Evolutionary conservation across 2,797 vertebrate species (phyloP), one percentile per base, ranked within the genome.

Genomic region (Coranthus polyacanthus): DNA sequence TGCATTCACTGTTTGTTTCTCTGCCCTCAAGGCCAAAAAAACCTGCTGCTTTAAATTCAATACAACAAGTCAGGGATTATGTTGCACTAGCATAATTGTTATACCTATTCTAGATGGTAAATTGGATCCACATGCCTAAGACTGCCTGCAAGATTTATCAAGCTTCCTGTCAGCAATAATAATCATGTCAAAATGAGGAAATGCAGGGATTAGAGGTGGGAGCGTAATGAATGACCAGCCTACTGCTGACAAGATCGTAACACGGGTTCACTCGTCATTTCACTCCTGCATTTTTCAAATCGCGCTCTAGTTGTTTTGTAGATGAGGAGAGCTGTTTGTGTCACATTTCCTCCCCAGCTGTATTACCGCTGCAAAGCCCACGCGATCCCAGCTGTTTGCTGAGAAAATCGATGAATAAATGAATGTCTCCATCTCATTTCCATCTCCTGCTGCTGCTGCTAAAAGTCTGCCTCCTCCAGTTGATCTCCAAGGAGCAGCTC

Each of bases 351-450:
- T 47, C 41, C 51, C 10, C 49, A 2, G 46, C 41, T 67, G 43
- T 51, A 55, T 59, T 62, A 53, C 45, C 12, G 32, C 7, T 41
- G 59, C 32, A 13, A 61, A 73, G 78, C 53, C 51, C 41, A 44
- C 57, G 51, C 17, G 16, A 46, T 39, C 55, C 43, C 54, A 60
- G 79, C 66, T 82, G 78, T 81, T 83, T 72, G 76, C 53, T 2
- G 65, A 76, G 59, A 56, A 74, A 85, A 83, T 82, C 52, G 4
- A 81, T 88, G 77, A 85, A 85, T 83, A 78, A 78, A 84, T 76
- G 63, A 87, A 86, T 56, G 20, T 51, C 69, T 75, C 45, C 26
- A 2, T 52, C 43, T 81, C 75, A 72, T 79, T 81, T 78, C 55
- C 58, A 61, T 74, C 43, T 74, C 69, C 68, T 45, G 75, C 63